phyloP scores from a whole-genome alignment of 2,113 vertebrate genomes.

The Phrynosoma platyrhinos region DNA sequence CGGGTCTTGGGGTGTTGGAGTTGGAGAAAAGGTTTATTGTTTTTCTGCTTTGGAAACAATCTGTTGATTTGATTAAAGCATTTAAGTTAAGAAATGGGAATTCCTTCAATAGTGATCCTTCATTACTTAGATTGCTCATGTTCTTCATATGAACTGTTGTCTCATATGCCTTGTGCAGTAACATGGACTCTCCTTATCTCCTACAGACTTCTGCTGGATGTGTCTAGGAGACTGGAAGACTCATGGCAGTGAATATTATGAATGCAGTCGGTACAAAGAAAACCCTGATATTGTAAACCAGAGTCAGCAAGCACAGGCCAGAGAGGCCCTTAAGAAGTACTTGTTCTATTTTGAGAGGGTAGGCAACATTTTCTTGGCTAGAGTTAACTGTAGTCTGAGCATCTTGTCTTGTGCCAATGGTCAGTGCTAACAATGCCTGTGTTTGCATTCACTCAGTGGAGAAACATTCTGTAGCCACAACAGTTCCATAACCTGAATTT shows the following conservation, averaged over 20 bases:
- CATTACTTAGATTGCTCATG: not conserved
- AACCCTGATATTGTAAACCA: slow-evolving; percentile 99
- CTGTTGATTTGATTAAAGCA: not conserved
- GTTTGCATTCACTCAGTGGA: slow-evolving; percentile 52
- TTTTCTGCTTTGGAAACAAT: not conserved
- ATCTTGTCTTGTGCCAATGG: slow-evolving; percentile 70
- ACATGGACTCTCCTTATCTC: slow-evolving; percentile 53
- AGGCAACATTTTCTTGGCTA: slow-evolving; percentile 71
- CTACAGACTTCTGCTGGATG: slow-evolving; percentile 99
- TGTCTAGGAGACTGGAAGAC: slow-evolving; percentile 99
- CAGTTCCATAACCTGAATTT: slow-evolving; percentile 32
- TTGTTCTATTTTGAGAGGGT: slow-evolving; percentile 99
- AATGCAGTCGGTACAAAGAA: slow-evolving; percentile 99
- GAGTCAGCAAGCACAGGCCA: slow-evolving; percentile 99
- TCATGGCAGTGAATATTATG: slow-evolving; percentile 98
- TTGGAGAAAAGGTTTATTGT: not conserved
- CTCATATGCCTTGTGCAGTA: slow-evolving; percentile 41
- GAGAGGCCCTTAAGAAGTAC: slow-evolving; percentile 99
- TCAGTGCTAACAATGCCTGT: slow-evolving; percentile 61
- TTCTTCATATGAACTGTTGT: slow-evolving; percentile 45
- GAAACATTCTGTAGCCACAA: slow-evolving; percentile 34
- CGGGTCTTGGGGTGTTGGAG: not conserved
- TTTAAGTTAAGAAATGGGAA: not conserved
- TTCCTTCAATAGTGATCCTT: not conserved
- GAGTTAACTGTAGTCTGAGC: slow-evolving; percentile 70